Evolutionary conservation across 2,797 vertebrate genomes (phyloP).

Genomic region (Erpetoichthys calabaricus): DNA sequence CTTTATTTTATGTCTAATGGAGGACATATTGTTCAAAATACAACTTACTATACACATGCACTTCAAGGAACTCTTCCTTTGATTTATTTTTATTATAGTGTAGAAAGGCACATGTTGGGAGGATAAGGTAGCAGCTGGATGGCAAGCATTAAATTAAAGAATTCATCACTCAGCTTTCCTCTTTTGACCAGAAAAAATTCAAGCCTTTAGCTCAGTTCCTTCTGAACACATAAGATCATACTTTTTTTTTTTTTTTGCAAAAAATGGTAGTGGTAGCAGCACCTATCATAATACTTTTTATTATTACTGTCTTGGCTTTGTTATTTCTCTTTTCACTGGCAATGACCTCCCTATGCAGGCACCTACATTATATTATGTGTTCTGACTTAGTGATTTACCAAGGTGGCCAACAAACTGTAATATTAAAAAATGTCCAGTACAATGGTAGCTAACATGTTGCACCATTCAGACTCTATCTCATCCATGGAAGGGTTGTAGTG

Average conservation of each 20-base stretch:
- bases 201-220: not conserved
- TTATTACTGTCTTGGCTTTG: too few species aligned
- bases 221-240: not conserved
- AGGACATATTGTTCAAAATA: not conserved
- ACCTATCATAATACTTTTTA: too few species aligned
- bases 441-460: too few species aligned
- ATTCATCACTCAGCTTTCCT: not conserved
- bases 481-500: too few species aligned
- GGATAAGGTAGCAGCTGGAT: not conserved
- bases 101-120: not conserved
- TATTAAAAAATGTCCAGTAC: too few species aligned
- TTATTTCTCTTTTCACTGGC: too few species aligned
- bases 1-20: too few species aligned
- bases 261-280: not conserved
- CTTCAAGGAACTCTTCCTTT: not conserved
- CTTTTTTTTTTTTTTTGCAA: not conserved
- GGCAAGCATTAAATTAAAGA: not conserved
- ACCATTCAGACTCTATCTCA: too few species aligned
- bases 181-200: not conserved
- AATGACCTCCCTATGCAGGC: too few species aligned
- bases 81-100: not conserved
- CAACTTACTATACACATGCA: not conserved
- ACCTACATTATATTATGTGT: too few species aligned
- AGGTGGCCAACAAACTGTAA: too few species aligned
- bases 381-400: too few species aligned